These are phyloP conservation scores for Dendrolimus pini DNA, from an alignment of 2,888 invertebrate species.

Conservation along the genomic window DNA sequence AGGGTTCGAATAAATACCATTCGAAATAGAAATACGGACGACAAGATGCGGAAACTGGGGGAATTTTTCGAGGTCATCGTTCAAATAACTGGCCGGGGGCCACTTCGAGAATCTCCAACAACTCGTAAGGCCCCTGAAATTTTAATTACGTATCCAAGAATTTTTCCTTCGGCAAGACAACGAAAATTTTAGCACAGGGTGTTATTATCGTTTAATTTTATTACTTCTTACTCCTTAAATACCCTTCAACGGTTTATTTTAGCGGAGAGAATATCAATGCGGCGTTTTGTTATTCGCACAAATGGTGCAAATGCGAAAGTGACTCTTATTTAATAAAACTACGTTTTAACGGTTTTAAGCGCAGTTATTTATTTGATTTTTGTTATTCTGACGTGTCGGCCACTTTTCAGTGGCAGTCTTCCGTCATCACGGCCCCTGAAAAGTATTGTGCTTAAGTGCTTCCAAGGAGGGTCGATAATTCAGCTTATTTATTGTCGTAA, in stretches of 20 bases:
- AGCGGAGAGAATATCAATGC: conserved; percentile 21
- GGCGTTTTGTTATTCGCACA: no score
- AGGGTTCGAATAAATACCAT: conserved; percentile 9
- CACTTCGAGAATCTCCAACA: conserved; percentile 28
- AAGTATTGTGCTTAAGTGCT: no score
- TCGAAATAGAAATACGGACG: conserved; percentile 19
- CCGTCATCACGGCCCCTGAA: no score
- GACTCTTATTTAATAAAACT: no score
- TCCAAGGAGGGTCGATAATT: no score
- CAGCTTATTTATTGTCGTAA: no score
- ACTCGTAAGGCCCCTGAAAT: conserved; percentile 35
- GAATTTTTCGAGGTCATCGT: conserved; percentile 25
- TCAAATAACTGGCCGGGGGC: conserved; percentile 20
- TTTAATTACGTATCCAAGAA: conserved; percentile 43
- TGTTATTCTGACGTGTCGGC: no score
- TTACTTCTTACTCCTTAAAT: conserved; percentile 22
- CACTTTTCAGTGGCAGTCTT: no score
- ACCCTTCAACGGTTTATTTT: conserved; percentile 19
- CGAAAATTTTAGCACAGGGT: conserved; percentile 12
- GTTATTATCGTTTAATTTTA: conserved; percentile 30
- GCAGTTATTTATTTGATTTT: no score
- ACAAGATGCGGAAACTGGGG: conserved; percentile 17
- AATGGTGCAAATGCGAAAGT: no score
- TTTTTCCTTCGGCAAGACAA: conserved; percentile 18
- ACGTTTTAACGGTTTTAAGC: no score